Evolutionary conservation across 2,888 invertebrate species (phyloP).

Genomic region (Lampropteryx suffumata): DNA sequence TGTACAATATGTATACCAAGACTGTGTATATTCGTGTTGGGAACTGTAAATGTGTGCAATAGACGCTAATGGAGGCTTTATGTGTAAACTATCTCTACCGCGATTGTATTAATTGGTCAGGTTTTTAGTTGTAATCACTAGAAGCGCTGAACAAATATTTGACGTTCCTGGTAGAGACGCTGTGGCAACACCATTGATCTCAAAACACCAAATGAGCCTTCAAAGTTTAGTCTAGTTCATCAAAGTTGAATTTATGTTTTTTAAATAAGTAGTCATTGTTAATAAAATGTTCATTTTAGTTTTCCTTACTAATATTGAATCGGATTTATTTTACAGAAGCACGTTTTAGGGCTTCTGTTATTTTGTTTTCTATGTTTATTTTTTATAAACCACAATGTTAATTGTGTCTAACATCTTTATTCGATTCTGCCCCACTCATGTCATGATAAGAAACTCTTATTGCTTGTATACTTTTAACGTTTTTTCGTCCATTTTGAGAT

Average conservation of each 20-base stretch:
- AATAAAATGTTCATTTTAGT: background rate
- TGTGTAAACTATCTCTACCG: conserved; percentile 9
- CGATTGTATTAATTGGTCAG: background rate
- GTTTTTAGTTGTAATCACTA: background rate
- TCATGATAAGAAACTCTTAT: too few relatives aligned
- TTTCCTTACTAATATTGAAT: conserved; percentile 9
- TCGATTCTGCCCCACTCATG: too few relatives aligned
- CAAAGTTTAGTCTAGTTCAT: conserved; percentile 22
- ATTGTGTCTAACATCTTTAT: too few relatives aligned
- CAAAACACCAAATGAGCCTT: conserved; percentile 59
- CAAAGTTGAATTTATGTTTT: conserved; percentile 24
- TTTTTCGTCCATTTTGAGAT: conserved; percentile 5
- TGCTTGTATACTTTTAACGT: background rate
- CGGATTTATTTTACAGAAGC: conserved; percentile 36
- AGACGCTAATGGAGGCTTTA: conserved; percentile 21
- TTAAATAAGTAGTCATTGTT: conserved; percentile 9
- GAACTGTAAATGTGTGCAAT: conserved; percentile 13
- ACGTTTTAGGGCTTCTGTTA: conserved; percentile 60
- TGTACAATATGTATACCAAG: too few relatives aligned
- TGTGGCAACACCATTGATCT: conserved; percentile 49
- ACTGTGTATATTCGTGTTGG: conserved; percentile 3
- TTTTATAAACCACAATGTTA: background rate
- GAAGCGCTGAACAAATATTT: background rate
- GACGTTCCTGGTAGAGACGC: conserved; percentile 20
- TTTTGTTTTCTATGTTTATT: conserved; percentile 27